These are phyloP conservation scores for Parasteatoda lunata DNA, from an alignment of 2,888 invertebrate species.

Conservation along the genomic window DNA sequence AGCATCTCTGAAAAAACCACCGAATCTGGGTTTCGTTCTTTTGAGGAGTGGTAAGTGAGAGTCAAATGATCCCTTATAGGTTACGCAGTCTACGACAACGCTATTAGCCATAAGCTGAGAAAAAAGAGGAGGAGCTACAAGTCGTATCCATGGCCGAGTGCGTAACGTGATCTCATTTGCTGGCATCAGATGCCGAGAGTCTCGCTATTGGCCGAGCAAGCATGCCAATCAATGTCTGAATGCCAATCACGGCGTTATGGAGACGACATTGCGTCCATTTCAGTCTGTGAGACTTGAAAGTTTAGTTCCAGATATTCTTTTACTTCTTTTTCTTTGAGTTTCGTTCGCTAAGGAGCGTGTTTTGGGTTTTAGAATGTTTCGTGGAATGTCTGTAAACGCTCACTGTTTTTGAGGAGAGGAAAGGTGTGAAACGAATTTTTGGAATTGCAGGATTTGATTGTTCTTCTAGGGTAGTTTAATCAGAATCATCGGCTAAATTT, in stretches of 20 bases:
- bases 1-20: conserved; percentile 5
- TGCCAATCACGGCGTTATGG: conserved; percentile 69
- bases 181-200: conserved; percentile 59
- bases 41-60: conserved; percentile 57
- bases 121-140: conserved; percentile 42
- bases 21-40: conserved; percentile 39
- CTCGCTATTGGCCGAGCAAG: conserved; percentile 57
- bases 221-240: conserved; percentile 68
- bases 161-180: conserved; percentile 69
- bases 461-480: no score
- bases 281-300: conserved; percentile 2
- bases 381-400: no score
- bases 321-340: conserved; percentile 6
- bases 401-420: no score
- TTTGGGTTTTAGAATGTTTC: background rate
- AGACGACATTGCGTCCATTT: conserved; percentile 44
- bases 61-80: conserved; percentile 72
- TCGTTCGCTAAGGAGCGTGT: background rate
- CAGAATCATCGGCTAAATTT: no score
- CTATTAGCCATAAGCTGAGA: conserved; percentile 64
- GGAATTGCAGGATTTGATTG: no score
- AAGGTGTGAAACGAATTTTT: no score
- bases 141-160: conserved; percentile 63
- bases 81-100: conserved; percentile 58
- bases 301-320: conserved; percentile 17